Percentiles rank a stretch among this genome's conserved stretches.
phyloP scores from a whole-genome alignment of 2,797 vertebrate species.

The Poeciliopsis turneri region DNA sequence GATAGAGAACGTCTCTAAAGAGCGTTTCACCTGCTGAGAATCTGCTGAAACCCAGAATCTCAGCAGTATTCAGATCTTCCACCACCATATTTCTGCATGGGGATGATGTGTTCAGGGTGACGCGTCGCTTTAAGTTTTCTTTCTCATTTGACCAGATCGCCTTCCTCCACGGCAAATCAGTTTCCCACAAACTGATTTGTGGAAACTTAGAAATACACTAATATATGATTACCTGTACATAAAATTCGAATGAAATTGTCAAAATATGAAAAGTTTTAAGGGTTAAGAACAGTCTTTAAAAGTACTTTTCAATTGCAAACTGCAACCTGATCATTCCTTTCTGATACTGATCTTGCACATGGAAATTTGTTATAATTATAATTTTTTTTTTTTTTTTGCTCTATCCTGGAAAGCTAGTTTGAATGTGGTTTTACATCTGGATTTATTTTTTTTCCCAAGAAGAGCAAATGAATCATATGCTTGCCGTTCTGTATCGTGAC shows the following conservation, averaged over 20 bases:
- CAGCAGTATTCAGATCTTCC: background rate
- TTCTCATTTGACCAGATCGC: background rate
- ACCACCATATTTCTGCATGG: background rate
- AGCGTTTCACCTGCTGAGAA: background rate
- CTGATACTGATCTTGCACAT: background rate
- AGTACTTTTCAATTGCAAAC: background rate
- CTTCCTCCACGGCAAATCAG: no score
- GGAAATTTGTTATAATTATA: background rate
- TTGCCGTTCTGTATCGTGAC: conserved; percentile 41
- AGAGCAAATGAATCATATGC: conserved; percentile 2
- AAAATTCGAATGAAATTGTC: background rate
- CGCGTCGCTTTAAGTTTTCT: background rate
- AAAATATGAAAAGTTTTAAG: background rate
- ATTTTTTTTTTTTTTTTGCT: background rate
- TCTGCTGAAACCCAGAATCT: background rate
- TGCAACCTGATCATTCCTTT: background rate
- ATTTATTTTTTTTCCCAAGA: background rate
- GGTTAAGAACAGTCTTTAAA: background rate
- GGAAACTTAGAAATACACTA: background rate
- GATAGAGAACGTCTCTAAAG: background rate
- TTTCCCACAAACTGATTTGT: background rate
- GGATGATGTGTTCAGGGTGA: background rate
- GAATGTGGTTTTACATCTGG: background rate
- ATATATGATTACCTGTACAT: background rate
- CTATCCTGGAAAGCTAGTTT: background rate